These are phyloP conservation scores for Etheostoma perlongum DNA, from an alignment of 2,797 vertebrate species.

Conservation along the genomic window DNA sequence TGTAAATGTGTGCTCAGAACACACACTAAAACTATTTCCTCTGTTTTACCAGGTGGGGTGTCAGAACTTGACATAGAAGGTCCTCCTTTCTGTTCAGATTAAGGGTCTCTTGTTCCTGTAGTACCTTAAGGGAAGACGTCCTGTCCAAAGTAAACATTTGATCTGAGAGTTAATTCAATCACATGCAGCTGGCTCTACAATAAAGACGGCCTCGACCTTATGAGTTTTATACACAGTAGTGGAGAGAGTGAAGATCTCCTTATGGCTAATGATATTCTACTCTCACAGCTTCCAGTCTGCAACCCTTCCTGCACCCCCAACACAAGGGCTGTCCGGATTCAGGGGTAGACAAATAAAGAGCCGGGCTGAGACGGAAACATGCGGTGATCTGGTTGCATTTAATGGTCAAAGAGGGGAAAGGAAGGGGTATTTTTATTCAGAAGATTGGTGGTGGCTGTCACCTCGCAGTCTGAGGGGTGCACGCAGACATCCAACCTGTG, in stretches of 20 bases:
- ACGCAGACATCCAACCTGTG: conserved; percentile 9
- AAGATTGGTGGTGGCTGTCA: conserved; percentile 49
- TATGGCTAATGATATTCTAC: conserved; percentile 70
- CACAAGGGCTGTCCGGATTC: conserved; percentile 58
- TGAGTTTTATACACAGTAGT: conserved; percentile 45
- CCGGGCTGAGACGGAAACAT: conserved; percentile 48
- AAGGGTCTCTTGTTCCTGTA: conserved; percentile 48
- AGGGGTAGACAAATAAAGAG: conserved; percentile 67
- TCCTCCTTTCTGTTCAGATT: conserved; percentile 41
- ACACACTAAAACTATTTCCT: conserved; percentile 50
- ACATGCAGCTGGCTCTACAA: conserved; percentile 55
- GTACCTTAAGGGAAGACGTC: conserved; percentile 48
- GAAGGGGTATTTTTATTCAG: conserved; percentile 46
- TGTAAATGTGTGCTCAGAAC: neutral
- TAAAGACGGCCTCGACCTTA: conserved; percentile 29
- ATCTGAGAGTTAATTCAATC: conserved; percentile 52
- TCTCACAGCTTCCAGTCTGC: conserved; percentile 68
- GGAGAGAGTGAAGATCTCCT: conserved; percentile 53
- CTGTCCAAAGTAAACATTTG: conserved; percentile 72
- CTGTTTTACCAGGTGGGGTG: conserved; percentile 72
- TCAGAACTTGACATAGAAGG: conserved; percentile 46
- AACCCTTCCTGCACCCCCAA: conserved; percentile 67
- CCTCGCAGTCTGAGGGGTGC: conserved; percentile 10
- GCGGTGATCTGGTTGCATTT: conserved; percentile 48
- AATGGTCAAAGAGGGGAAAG: conserved; percentile 39